Conservation (phyloP, 2,113 vertebrate species). For the Phalacrocorax aristotelis region DNA sequence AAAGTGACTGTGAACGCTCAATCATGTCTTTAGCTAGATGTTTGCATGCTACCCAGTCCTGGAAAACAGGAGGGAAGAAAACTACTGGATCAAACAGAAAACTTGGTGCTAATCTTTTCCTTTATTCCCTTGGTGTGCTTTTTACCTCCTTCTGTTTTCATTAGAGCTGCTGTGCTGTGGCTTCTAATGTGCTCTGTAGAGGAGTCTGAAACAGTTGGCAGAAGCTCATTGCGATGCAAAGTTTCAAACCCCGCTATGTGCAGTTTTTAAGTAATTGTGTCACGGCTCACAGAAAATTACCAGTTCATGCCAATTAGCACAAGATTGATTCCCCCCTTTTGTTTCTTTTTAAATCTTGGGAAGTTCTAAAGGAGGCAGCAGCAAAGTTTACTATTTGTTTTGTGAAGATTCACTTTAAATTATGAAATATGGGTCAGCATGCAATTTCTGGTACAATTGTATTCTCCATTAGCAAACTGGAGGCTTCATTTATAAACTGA, state of each 20-base stretch:
- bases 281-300: constrained; percentile 5
- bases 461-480: constrained; percentile 50
- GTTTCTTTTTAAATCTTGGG: neutral
- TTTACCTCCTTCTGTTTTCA: neutral
- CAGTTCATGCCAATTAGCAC: constrained; percentile 7
- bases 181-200: neutral
- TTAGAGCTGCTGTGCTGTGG: neutral
- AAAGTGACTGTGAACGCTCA: neutral
- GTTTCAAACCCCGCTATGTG: neutral
- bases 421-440: constrained; percentile 31
- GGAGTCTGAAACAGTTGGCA: neutral
- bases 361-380: constrained; percentile 13
- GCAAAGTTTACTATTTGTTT: neutral
- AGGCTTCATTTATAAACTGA: constrained; percentile 51
- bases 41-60: neutral
- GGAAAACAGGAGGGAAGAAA: neutral
- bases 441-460: neutral
- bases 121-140: neutral
- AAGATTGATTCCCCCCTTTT: neutral
- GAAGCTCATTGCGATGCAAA: neutral
- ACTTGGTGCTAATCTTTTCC: neutral
- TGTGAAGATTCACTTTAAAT: constrained; percentile 11
- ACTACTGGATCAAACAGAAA: neutral
- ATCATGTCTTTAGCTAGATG: neutral
- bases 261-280: constrained; percentile 5